Percentiles rank a stretch among this genome's conserved stretches.
These are phyloP conservation scores for Tupaia tana DNA, from an alignment of 2,113 vertebrate genomes.

Conservation along the genomic window DNA sequence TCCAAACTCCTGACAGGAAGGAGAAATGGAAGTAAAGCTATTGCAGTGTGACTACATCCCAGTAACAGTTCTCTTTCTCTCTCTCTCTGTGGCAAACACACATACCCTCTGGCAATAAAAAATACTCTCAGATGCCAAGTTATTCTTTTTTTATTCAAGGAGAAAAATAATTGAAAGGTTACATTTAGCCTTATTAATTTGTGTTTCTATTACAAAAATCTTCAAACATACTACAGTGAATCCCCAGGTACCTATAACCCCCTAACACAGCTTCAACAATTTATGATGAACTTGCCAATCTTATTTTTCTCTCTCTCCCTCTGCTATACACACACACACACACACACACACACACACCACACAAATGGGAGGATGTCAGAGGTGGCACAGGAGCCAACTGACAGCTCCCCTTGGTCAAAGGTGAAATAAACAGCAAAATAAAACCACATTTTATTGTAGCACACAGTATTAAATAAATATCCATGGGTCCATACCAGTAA, in stretches of 20 bases:
- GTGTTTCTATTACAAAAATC: constrained; percentile 33
- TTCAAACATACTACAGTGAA: not conserved
- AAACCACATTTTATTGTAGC: not conserved
- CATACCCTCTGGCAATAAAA: not conserved
- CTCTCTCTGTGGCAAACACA: too few relatives aligned
- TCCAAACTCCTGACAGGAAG: too few relatives aligned
- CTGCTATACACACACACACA: not conserved
- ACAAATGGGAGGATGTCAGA: not conserved
- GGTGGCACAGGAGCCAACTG: not conserved
- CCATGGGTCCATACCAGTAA: not conserved
- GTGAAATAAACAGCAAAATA: not conserved
- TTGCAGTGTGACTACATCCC: too few relatives aligned
- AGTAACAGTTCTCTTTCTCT: too few relatives aligned
- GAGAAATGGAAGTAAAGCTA: too few relatives aligned
- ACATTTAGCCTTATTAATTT: not conserved
- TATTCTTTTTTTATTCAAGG: not conserved
- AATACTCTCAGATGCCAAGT: constrained; percentile 22
- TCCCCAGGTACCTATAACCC: not conserved
- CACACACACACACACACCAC: not conserved
- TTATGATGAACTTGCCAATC: not conserved
- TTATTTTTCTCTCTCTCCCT: not conserved
- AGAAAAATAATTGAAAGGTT: not conserved
- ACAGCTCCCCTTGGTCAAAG: not conserved
- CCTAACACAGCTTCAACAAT: not conserved
- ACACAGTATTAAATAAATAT: not conserved